phyloP scores from a whole-genome alignment of 2,888 invertebrate species.

The Rhorus exstirpatorius region DNA sequence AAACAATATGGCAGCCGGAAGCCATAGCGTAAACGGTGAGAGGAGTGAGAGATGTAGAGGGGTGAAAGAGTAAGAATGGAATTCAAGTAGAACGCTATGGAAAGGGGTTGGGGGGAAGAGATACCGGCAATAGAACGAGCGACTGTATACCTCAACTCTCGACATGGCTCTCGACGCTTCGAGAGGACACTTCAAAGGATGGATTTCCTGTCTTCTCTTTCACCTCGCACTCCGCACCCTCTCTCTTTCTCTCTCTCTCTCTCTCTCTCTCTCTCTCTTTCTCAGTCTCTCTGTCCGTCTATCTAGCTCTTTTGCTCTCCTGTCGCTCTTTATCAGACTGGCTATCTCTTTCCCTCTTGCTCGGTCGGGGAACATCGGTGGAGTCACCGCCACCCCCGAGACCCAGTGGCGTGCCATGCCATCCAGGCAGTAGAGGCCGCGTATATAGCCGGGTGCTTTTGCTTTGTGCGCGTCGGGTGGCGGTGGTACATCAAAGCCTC shows the following conservation, averaged over 20 bases:
- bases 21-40: background rate
- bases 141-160: constrained; percentile 24
- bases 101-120: constrained; percentile 26
- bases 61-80: constrained; percentile 6
- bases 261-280: constrained; percentile 55
- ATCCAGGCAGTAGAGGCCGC: constrained; percentile 81
- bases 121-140: constrained; percentile 13
- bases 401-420: constrained; percentile 77
- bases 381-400: constrained; percentile 75
- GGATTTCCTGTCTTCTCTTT: constrained; percentile 56
- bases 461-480: constrained; percentile 85
- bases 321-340: constrained; percentile 64
- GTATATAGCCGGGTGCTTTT: constrained; percentile 80
- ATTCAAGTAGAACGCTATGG: constrained; percentile 13
- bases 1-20: constrained; percentile 1
- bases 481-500: constrained; percentile 86
- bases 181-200: constrained; percentile 58
- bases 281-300: constrained; percentile 43
- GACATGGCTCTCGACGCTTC: constrained; percentile 52
- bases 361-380: constrained; percentile 67
- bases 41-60: background rate
- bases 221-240: constrained; percentile 41
- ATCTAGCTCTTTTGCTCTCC: constrained; percentile 63
- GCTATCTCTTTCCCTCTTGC: constrained; percentile 72
- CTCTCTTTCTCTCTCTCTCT: constrained; percentile 64